Conservation (phyloP, 2,113 vertebrate genomes). For the Ctenodactylus gundi region DNA sequence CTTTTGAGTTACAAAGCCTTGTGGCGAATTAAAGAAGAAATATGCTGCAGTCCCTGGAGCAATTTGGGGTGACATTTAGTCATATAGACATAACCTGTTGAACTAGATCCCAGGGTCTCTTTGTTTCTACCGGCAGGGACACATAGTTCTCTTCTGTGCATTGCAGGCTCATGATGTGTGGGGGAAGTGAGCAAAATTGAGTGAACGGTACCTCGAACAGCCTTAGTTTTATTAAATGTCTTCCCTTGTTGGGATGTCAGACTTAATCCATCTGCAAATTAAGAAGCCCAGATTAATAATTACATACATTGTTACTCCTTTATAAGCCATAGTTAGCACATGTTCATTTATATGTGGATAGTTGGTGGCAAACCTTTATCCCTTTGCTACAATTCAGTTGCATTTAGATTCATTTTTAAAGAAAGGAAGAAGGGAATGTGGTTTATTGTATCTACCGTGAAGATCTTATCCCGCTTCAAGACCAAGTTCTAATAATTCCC, state of each 20-base stretch:
- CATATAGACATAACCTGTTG: not conserved
- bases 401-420: conserved; percentile 19
- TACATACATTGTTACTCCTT: not conserved
- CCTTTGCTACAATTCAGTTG: not conserved
- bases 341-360: not conserved
- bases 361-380: not conserved
- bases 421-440: not conserved
- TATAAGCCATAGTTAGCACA: not conserved
- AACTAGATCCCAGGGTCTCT: not conserved
- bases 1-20: not conserved
- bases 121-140: not conserved
- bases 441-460: not conserved
- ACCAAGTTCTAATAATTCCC: not conserved
- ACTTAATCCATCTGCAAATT: not conserved
- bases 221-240: not conserved
- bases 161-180: not conserved
- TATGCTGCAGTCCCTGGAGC: not conserved
- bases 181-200: not conserved
- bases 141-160: not conserved
- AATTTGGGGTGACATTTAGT: not conserved
- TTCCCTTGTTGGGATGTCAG: not conserved
- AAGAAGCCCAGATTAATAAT: not conserved
- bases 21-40: not conserved
- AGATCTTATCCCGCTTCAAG: not conserved
- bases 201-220: not conserved